These are phyloP conservation scores for Mormyrops attenuatus DNA, from an alignment of 2,797 vertebrate genomes.

Conservation along the genomic window DNA sequence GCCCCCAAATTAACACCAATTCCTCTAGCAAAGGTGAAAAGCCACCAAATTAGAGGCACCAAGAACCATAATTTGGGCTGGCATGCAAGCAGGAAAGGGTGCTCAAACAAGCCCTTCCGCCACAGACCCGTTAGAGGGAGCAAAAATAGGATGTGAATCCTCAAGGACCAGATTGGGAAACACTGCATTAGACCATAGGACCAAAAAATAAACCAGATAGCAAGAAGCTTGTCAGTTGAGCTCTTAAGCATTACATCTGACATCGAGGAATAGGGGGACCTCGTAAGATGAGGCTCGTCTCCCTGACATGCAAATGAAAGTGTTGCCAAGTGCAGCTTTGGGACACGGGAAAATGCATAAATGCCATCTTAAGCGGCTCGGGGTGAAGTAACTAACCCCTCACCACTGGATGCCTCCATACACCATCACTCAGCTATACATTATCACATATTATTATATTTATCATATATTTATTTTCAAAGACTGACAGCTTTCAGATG, in stretches of 20 bases:
- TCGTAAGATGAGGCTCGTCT: neutral
- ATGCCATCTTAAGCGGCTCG: neutral
- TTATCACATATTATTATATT: neutral
- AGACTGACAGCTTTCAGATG: constrained; percentile 27
- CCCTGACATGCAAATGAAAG: too few species aligned
- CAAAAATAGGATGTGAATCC: neutral
- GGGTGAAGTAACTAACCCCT: neutral
- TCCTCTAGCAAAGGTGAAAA: neutral
- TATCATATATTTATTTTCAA: too few species aligned
- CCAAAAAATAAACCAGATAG: neutral
- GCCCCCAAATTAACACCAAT: neutral
- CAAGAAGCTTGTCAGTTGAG: neutral
- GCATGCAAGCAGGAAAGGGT: neutral
- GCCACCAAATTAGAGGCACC: neutral
- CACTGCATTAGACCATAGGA: neutral
- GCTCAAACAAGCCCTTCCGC: neutral
- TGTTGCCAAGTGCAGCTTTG: neutral
- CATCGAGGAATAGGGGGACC: neutral
- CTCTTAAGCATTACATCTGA: neutral
- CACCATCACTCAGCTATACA: neutral
- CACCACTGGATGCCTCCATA: neutral
- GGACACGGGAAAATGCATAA: neutral
- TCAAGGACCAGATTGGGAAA: neutral
- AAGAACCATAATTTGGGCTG: neutral
- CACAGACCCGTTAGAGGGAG: neutral